Evolutionary conservation across 1,140 invertebrate species (phyloP), one percentile per base, ranked within the genome.

Genomic region (Drosophila nannoptera): DNA sequence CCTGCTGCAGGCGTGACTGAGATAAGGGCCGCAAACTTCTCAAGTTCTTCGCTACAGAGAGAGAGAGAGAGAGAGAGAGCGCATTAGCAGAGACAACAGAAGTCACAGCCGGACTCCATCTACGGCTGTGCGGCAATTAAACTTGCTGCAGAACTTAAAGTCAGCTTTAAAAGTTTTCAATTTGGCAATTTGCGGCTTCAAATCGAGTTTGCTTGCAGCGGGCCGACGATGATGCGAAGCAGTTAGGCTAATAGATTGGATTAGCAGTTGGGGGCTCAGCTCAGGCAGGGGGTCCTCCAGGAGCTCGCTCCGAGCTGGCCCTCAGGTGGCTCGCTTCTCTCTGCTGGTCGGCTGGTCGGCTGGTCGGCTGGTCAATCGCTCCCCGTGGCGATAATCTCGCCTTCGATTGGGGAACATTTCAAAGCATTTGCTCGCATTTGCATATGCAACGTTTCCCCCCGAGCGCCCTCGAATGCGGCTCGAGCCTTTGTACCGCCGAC

Each of bases 1-100:
- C 32, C 60, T 35, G 42, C 12, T 55, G 46, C 31, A 43, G 49
- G 38, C 64, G 36, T 36, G 60, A 64, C 53, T 50, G 56, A 46
- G 67, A 69, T 69, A 69, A 69, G 61, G 65, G 64, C 35, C 55
- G 16, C 6, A 52, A 69, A 69, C 22, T 69, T 69, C 58, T 22
- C 22, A 22, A 22, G 22, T 22, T 22, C 22, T 22, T 22, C 22
- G 22, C 22, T 3, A 3, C 22, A 32, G 38, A 4, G 11, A 32
- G 11, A 6, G 7, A 14, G 9, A 22, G n/a, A 4, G 61, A n/a
- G n/a, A 11, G 31, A 9, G 22, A 52, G 22, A 22, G 22, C 22
- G 22, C 61, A 64, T 64, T 64, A 55, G 50, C 11, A 32, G 16
- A 31, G n/a, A 64, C 40, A 43, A 46, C 40, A 63, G 32, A 54